Evolutionary conservation across 2,113 vertebrate species (phyloP).

Genomic region (Alethe castanea): DNA sequence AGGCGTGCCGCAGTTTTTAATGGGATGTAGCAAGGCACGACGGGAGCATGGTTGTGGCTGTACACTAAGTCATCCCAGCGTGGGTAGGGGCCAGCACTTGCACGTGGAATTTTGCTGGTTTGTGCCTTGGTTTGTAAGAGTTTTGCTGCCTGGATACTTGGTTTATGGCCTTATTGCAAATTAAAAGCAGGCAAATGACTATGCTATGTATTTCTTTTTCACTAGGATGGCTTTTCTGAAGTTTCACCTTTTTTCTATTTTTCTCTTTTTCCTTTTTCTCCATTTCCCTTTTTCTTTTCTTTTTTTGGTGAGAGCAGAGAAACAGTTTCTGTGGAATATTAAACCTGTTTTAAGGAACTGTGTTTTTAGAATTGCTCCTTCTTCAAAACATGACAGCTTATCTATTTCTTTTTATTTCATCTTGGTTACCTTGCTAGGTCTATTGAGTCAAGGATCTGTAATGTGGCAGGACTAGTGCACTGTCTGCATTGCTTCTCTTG

Average conservation of each 20-base stretch:
- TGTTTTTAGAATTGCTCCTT: neutral
- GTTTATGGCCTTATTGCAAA: neutral
- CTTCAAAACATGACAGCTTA: neutral
- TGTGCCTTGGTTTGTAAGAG: neutral
- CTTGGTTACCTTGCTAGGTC: neutral
- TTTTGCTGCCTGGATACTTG: neutral
- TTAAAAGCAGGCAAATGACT: neutral
- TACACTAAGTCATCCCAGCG: neutral
- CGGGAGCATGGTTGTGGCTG: neutral
- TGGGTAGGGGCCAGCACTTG: neutral
- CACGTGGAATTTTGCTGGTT: neutral
- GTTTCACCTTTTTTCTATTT: neutral
- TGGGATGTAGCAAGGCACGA: neutral
- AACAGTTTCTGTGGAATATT: neutral
- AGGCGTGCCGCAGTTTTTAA: neutral
- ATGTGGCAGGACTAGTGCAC: neutral
- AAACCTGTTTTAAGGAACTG: neutral
- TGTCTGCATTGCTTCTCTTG: neutral
- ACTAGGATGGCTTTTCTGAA: neutral
- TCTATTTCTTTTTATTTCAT: neutral
- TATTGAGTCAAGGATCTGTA: neutral
- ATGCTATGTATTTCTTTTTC: neutral
- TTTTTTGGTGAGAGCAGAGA: neutral
- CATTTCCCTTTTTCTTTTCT: fast-evolving
- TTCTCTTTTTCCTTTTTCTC: neutral